Evolutionary conservation across 2,888 invertebrate species (phyloP), one percentile per base, ranked within the genome.

Genomic region (Synergus gifuensis): DNA sequence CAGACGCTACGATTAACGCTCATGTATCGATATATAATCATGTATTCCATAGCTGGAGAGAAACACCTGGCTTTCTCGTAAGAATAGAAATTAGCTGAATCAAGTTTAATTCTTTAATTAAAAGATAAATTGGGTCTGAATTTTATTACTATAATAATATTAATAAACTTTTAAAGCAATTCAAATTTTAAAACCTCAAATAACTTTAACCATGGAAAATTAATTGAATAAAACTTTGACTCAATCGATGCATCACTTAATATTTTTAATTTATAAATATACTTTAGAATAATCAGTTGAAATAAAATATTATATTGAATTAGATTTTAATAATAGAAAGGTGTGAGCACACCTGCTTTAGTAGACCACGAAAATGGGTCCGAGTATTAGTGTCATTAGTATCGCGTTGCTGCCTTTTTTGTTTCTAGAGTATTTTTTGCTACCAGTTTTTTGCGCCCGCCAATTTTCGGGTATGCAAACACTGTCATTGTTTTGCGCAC

Each of bases 401-500:
- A 77, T 64, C 64, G 63, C 77, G n/a, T 77, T 64, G 62, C 77
- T 64, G 73, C 77, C 77, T 67, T 78, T 83, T 83, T 84, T 84
- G 79, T 80, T 79, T 76, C 69, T 64, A 12, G n/a, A 42, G 40
- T 18, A 49, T 58, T 77, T 83, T 88, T 89, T 58, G 73, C 73
- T n/a, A 73, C 73, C 73, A 36, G 73, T 73, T 89, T 86, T 87
- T 82, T 84, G 86, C 84, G 87, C 83, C 86, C 86, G 87, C 88
- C 87, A 89, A 87, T 89, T 88, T 88, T 89, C 87, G 88, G 89
- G 87, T 89, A 88, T 91, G 89, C 91, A 91, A 90, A 91, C 90
- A 90, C 87, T 86, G 85, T 82, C 87, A 84, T 83, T 84, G 81
- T 69, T 76, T 58, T 46, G 76, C 76, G 78, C 73, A 73, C 83